These are phyloP conservation scores for Phyllopteryx taeniolatus DNA, from an alignment of 2,113 vertebrate species.

Conservation along the genomic window DNA sequence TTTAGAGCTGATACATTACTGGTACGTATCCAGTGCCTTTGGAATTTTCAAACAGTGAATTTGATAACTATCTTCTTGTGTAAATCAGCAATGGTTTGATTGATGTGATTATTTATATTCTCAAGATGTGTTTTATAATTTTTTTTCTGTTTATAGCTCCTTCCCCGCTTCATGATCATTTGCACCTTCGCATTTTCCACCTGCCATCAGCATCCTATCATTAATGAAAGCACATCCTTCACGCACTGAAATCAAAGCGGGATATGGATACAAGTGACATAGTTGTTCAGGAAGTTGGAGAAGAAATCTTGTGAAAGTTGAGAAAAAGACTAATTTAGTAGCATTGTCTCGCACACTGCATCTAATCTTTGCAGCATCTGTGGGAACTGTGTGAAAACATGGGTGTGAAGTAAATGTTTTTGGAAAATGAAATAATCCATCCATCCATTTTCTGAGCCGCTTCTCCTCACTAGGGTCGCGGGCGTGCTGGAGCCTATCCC, in stretches of 20 bases:
- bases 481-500: no score
- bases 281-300: background rate
- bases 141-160: background rate
- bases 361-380: slow-evolving; percentile 19
- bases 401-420: background rate
- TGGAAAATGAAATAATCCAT: background rate
- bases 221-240: background rate
- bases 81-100: slow-evolving; percentile 11
- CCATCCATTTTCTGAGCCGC: no score
- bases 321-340: background rate
- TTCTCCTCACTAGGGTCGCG: no score
- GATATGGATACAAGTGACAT: background rate
- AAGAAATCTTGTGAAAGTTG: slow-evolving; percentile 1
- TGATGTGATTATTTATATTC: background rate
- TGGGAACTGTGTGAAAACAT: slow-evolving; percentile 4
- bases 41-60: background rate
- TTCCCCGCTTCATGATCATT: background rate
- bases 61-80: slow-evolving; percentile 8
- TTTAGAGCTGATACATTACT: slow-evolving; percentile 9
- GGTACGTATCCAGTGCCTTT: slow-evolving; percentile 2
- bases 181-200: background rate
- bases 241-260: background rate
- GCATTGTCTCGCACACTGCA: slow-evolving; percentile 11
- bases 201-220: background rate
- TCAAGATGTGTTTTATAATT: background rate